phyloP scores from a whole-genome alignment of 2,888 invertebrate genomes.

The Melieria omissa region DNA sequence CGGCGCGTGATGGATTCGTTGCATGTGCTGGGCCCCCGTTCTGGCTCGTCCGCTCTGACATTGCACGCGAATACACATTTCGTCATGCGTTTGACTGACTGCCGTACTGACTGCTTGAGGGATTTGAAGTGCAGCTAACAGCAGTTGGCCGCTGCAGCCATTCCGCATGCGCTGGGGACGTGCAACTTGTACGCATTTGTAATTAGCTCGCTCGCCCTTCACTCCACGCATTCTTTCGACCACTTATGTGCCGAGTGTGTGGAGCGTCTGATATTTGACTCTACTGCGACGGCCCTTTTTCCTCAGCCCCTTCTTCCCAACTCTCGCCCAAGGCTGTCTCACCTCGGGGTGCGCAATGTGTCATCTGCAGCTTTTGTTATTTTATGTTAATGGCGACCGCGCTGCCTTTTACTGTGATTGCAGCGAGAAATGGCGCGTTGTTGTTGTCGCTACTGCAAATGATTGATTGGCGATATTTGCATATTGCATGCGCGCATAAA shows the following conservation, averaged over 20 bases:
- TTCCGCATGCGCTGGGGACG: not conserved
- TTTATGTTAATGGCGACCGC: constrained; percentile 25
- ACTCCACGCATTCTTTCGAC: too few relatives aligned
- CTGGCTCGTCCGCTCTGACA: not conserved
- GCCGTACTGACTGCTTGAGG: constrained; percentile 23
- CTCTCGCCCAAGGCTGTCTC: too few relatives aligned
- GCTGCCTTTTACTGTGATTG: constrained; percentile 28
- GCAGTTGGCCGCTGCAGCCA: not conserved
- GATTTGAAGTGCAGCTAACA: constrained; percentile 4
- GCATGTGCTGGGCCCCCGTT: not conserved
- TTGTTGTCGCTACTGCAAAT: constrained; percentile 27
- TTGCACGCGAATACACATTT: not conserved
- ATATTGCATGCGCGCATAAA: constrained; percentile 24
- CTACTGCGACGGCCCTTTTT: too few relatives aligned
- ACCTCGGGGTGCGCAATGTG: constrained; percentile 3
- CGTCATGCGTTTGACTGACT: constrained; percentile 14
- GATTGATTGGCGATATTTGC: constrained; percentile 33
- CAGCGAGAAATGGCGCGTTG: not conserved
- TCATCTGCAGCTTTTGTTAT: constrained; percentile 29
- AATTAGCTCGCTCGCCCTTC: not conserved
- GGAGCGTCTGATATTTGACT: too few relatives aligned
- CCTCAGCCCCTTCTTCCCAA: too few relatives aligned
- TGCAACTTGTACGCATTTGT: not conserved
- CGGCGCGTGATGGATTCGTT: constrained; percentile 24
- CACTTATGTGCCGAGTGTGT: too few relatives aligned